Conservation (phyloP, 2,797 vertebrate species). For the Etheostoma perlongum region DNA sequence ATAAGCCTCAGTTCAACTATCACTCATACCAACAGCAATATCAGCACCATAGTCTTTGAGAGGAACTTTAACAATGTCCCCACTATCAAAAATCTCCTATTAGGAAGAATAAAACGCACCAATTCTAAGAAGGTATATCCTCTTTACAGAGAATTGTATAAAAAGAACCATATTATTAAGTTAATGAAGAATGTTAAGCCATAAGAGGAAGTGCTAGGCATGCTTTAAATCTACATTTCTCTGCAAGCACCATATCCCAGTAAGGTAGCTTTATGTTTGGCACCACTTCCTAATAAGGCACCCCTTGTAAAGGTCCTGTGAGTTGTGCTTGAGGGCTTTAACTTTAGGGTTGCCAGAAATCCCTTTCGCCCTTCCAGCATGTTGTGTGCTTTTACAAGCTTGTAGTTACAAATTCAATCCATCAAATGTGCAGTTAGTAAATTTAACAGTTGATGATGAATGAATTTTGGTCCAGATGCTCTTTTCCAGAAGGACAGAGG, state of each 20-base stretch:
- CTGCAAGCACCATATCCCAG: slow-evolving; percentile 54
- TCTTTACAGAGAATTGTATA: slow-evolving; percentile 62
- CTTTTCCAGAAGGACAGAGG: background rate
- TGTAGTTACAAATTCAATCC: background rate
- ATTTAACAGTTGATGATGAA: background rate
- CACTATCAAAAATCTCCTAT: slow-evolving; percentile 63
- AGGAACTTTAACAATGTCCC: slow-evolving; percentile 70
- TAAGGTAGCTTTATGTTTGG: slow-evolving; percentile 47
- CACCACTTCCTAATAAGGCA: slow-evolving; percentile 17
- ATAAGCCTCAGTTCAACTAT: slow-evolving; percentile 7
- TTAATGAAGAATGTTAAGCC: slow-evolving; percentile 63
- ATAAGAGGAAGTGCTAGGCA: slow-evolving; percentile 66
- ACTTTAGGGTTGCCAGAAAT: background rate
- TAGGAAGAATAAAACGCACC: slow-evolving; percentile 69
- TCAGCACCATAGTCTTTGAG: slow-evolving; percentile 50
- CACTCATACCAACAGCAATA: slow-evolving; percentile 15
- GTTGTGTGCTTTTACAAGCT: background rate
- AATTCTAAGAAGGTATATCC: slow-evolving; percentile 49
- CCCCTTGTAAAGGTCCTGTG: background rate
- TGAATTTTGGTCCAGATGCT: slow-evolving; percentile 2
- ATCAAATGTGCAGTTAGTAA: background rate
- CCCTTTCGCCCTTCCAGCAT: background rate
- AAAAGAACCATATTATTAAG: slow-evolving; percentile 53
- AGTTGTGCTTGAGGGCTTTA: background rate
- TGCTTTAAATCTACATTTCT: slow-evolving; percentile 65